A percentile compares a stretch with the other conserved stretches of the same genome.
Conservation (phyloP, 2,888 invertebrate genomes). For the Tinea trinotella region DNA sequence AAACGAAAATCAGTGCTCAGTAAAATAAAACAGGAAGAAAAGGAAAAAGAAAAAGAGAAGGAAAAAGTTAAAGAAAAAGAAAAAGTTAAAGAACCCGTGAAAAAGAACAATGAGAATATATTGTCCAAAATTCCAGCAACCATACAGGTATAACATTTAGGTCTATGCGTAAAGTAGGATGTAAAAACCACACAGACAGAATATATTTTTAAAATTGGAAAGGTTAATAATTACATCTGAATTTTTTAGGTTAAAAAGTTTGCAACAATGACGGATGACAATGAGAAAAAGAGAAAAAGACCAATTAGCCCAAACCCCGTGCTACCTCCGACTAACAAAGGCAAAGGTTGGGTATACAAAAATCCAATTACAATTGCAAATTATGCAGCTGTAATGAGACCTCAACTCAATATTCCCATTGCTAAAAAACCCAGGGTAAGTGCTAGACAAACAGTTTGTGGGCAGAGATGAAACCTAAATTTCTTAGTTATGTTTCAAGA, state of each 20-base stretch:
- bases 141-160: constrained; percentile 56
- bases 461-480: too few relatives aligned
- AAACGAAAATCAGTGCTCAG: constrained; percentile 10
- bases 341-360: constrained; percentile 29
- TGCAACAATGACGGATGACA: constrained; percentile 43
- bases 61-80: constrained; percentile 35
- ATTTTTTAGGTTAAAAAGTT: constrained; percentile 56
- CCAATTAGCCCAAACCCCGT: constrained; percentile 22
- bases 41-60: constrained; percentile 38
- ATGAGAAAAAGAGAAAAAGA: constrained; percentile 37
- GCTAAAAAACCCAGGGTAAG: constrained; percentile 52
- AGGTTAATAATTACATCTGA: not conserved
- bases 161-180: too few relatives aligned
- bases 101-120: constrained; percentile 28
- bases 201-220: not conserved
- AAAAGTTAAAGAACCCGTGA: constrained; percentile 24
- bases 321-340: constrained; percentile 22
- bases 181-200: not conserved
- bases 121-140: constrained; percentile 51
- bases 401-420: constrained; percentile 23
- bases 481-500: too few relatives aligned
- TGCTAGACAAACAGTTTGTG: constrained; percentile 20
- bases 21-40: constrained; percentile 32
- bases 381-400: not conserved
- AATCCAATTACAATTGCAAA: constrained; percentile 1